These are phyloP conservation scores for Myopa tessellatipennis DNA, from an alignment of 2,888 invertebrate species.

Conservation along the genomic window DNA sequence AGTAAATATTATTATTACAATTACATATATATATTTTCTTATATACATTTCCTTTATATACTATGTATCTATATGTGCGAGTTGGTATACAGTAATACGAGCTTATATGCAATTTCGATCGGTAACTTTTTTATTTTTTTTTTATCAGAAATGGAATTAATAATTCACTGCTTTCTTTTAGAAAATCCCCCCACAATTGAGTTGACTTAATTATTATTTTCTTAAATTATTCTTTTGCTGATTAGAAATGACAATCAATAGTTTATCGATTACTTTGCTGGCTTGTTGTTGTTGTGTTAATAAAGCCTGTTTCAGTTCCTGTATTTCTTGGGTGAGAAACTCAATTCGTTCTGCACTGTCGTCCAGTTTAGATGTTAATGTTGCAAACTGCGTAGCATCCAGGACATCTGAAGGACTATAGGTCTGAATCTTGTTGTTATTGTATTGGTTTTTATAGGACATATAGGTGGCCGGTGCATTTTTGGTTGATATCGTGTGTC, in stretches of 20 bases:
- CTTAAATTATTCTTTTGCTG: conserved; percentile 68
- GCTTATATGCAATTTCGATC: too few relatives aligned
- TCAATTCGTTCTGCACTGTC: conserved; percentile 77
- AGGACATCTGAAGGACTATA: conserved; percentile 71
- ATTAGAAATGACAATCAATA: conserved; percentile 67
- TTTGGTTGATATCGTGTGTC: conserved; percentile 76
- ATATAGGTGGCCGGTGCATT: conserved; percentile 75
- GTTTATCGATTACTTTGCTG: conserved; percentile 68
- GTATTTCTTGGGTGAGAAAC: conserved; percentile 76
- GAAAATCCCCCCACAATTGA: too few relatives aligned
- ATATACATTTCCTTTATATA: too few relatives aligned
- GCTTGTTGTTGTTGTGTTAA: conserved; percentile 69
- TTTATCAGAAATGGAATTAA: not conserved
- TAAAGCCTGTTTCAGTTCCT: conserved; percentile 73
- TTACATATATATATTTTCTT: too few relatives aligned
- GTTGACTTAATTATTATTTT: conserved; percentile 52
- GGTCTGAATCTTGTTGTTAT: conserved; percentile 72
- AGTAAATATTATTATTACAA: too few relatives aligned
- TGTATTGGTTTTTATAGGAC: conserved; percentile 74
- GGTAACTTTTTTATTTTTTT: not conserved
- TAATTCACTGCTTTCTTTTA: too few relatives aligned
- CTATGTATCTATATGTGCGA: too few relatives aligned
- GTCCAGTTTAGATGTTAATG: conserved; percentile 75
- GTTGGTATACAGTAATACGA: too few relatives aligned
- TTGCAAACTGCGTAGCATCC: conserved; percentile 71